These are phyloP conservation scores for Coboldia fuscipes DNA, from an alignment of 1,140 invertebrate species.

Conservation along the genomic window DNA sequence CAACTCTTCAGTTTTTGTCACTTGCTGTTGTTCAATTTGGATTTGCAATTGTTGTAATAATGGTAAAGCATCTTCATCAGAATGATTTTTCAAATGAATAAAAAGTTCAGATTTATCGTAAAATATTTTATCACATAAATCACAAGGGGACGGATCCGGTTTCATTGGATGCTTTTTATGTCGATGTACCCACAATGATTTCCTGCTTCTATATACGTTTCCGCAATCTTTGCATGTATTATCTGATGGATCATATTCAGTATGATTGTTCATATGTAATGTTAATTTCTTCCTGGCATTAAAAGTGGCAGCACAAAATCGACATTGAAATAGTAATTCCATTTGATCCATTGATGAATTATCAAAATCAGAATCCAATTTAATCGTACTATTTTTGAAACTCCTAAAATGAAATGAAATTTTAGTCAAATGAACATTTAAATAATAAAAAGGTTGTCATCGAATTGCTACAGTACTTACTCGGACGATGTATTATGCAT, in stretches of 20 bases:
- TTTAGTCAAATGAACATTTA: too few relatives aligned
- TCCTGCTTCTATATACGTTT: conserved; percentile 19
- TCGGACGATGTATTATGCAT: too few relatives aligned
- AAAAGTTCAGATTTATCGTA: conserved; percentile 11
- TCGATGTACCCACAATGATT: conserved; percentile 21
- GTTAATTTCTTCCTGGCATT: conserved; percentile 21
- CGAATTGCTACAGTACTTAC: too few relatives aligned
- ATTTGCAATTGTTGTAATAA: neutral
- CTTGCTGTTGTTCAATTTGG: neutral
- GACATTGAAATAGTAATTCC: conserved; percentile 18
- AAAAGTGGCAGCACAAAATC: conserved; percentile 20
- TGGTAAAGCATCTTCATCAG: neutral
- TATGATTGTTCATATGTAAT: conserved; percentile 20
- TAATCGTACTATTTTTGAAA: too few relatives aligned
- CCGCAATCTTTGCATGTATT: conserved; percentile 22
- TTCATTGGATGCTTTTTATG: conserved; percentile 21
- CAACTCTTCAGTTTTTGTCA: conserved; percentile 7
- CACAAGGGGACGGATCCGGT: conserved; percentile 16
- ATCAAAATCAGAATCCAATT: too few relatives aligned
- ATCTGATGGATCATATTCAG: conserved; percentile 19
- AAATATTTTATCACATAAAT: conserved; percentile 17
- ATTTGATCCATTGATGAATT: too few relatives aligned
- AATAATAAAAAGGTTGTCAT: too few relatives aligned
- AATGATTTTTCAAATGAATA: conserved; percentile 1
- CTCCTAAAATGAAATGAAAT: too few relatives aligned